These are phyloP conservation scores for Astropecten irregularis DNA, from an alignment of 53 echinoderm and acorn worm species.

Conservation along the genomic window DNA sequence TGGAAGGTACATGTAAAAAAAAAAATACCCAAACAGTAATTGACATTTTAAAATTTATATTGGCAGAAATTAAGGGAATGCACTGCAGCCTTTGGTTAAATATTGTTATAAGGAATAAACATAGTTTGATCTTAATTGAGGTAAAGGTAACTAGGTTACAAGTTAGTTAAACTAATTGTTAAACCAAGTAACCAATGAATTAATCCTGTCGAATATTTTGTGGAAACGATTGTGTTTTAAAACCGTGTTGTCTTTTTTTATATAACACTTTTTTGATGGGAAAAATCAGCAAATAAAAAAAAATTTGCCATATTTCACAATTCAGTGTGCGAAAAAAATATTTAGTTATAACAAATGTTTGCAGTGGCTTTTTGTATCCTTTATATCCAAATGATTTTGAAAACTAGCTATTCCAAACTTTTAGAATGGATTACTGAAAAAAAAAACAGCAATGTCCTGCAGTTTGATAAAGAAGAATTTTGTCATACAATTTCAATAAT, in stretches of 20 bases:
- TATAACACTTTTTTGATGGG: not conserved
- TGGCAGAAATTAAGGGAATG: not conserved
- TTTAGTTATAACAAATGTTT: slow-evolving; percentile 37
- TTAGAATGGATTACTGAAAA: not conserved
- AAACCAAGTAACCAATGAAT: not conserved
- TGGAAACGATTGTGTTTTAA: slow-evolving; percentile 3
- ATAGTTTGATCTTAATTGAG: slow-evolving; percentile 23
- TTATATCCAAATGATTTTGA: not conserved
- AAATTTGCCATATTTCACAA: slow-evolving; percentile 10
- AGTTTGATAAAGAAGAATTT: not conserved
- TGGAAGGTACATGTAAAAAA: too few species aligned
- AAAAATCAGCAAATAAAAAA: not conserved
- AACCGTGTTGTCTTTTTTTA: not conserved
- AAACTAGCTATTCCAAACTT: not conserved
- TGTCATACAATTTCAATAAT: too few species aligned
- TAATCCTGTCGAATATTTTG: not conserved
- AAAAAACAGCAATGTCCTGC: not conserved
- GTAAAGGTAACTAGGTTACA: slow-evolving; percentile 20
- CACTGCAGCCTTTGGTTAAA: not conserved
- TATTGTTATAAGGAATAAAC: not conserved
- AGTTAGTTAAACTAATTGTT: slow-evolving; percentile 30
- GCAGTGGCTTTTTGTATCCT: slow-evolving; percentile 50
- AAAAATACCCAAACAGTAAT: too few species aligned
- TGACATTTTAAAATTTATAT: not conserved
- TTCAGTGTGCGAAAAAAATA: slow-evolving; percentile 44